Conservation (phyloP, 2,113 vertebrate genomes). For the Neopipo cinnamomea region DNA sequence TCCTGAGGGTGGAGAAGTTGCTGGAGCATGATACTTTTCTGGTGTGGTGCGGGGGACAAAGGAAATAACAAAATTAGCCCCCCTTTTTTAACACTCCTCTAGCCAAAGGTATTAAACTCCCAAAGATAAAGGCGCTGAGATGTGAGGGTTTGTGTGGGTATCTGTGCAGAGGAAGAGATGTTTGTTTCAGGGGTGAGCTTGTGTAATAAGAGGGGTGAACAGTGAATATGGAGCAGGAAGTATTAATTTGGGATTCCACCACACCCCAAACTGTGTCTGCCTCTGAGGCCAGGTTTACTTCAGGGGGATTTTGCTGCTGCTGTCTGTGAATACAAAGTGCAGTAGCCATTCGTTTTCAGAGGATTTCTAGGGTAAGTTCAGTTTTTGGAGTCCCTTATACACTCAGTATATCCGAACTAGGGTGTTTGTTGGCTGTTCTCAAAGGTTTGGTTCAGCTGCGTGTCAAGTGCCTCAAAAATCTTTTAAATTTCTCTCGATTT, state of each 20-base stretch:
- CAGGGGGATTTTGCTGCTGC: neutral
- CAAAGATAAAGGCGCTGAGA: neutral
- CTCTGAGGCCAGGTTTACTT: neutral
- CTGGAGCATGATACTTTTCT: neutral
- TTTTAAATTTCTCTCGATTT: neutral
- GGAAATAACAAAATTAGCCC: neutral
- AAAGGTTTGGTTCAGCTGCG: neutral
- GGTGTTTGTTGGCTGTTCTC: neutral
- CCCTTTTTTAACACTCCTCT: neutral
- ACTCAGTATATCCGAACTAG: neutral
- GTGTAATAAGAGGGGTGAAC: neutral
- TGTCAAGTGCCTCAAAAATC: neutral
- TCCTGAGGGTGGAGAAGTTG: neutral
- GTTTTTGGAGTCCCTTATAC: neutral
- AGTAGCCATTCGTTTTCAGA: neutral
- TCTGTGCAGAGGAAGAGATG: neutral
- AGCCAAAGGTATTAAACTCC: neutral
- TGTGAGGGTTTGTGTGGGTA: neutral
- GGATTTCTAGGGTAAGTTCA: neutral
- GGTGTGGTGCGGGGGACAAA: neutral
- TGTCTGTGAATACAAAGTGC: neutral
- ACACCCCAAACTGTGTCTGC: fast-evolving
- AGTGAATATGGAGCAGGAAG: neutral
- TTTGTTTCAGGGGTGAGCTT: neutral
- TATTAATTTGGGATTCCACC: neutral